Evolutionary conservation across 2,888 invertebrate species (phyloP), one percentile per base, ranked within the genome.

Genomic region (Sclerodermus sp.): DNA sequence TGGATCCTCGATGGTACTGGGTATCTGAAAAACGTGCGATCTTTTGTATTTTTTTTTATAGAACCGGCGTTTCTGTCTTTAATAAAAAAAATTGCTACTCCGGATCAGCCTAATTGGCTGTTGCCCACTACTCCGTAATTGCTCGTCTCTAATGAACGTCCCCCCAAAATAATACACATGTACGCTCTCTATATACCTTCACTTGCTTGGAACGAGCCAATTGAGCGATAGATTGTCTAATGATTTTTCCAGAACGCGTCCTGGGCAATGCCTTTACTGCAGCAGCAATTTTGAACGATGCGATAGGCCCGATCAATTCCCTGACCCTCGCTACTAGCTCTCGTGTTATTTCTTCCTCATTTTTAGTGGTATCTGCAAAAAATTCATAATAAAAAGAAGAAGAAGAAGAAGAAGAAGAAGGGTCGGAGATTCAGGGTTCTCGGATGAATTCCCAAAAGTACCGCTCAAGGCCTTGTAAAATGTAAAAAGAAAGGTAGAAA

Each of bases 1-100:
- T 4, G 91, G 85, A 78, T 95, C 93, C 75, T 96, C 95, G 57
- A 95, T 91, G 8, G 94, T 94, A 2, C 90, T 87, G 44, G 94
- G 82, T 68, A 88, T 85, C 87, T 87, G 75, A 15, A 51, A 49
- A 45, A 12, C 1, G 13, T n/a, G n/a, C n/a, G n/a, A n/a, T n/a
- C n/a, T n/a, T n/a, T n/a, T n/a, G n/a, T n/a, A n/a, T n/a, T n/a
- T n/a, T n/a, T n/a, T n/a, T n/a, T n/a, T n/a, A n/a, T n/a, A n/a
- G n/a, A n/a, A n/a, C n/a, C n/a, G n/a, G n/a, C n/a, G n/a, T n/a
- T n/a, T n/a, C n/a, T n/a, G n/a, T n/a, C n/a, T n/a, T n/a, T n/a
- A n/a, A n/a, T n/a, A n/a, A n/a, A n/a, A n/a, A n/a, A n/a, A n/a
- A n/a, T n/a, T n/a, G n/a, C n/a, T n/a, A n/a, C n/a, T n/a, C n/a